Percentiles rank a stretch among this genome's conserved stretches.
Conservation (phyloP, 1,140 invertebrate species). For the Manduca sexta region DNA sequence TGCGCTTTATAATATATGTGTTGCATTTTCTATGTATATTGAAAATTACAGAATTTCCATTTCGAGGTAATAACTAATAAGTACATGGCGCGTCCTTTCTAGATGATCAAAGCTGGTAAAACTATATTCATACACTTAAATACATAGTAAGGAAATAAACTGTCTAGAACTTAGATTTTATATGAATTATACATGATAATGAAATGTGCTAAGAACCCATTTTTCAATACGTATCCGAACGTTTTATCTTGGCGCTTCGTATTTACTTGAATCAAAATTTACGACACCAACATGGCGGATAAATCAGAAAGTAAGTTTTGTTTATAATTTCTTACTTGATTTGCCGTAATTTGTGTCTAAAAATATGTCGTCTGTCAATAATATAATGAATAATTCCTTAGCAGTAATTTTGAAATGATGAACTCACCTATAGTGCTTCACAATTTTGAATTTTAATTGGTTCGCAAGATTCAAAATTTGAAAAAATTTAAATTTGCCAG, state of each 20-base stretch:
- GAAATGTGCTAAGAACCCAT: neutral
- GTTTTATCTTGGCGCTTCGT: constrained; percentile 56
- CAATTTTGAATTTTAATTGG: constrained; percentile 8
- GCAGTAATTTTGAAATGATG: neutral
- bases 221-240: constrained; percentile 15
- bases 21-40: too few species aligned
- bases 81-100: too few species aligned
- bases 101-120: too few species aligned
- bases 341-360: neutral
- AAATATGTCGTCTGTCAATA: neutral
- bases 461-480: constrained; percentile 67
- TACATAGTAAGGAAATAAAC: too few species aligned
- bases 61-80: too few species aligned
- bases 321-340: constrained; percentile 3
- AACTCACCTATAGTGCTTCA: neutral
- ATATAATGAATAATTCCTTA: neutral
- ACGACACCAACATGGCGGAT: constrained; percentile 83
- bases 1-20: too few species aligned
- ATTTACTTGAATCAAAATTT: constrained; percentile 63
- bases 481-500: constrained; percentile 69
- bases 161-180: too few species aligned
- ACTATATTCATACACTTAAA: too few species aligned
- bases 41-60: too few species aligned
- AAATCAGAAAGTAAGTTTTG: constrained; percentile 82
- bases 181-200: neutral